Percentiles rank a stretch among this genome's conserved stretches.
Conservation (phyloP, 2,888 invertebrate species). For the Exephanes ischioxanthus region DNA sequence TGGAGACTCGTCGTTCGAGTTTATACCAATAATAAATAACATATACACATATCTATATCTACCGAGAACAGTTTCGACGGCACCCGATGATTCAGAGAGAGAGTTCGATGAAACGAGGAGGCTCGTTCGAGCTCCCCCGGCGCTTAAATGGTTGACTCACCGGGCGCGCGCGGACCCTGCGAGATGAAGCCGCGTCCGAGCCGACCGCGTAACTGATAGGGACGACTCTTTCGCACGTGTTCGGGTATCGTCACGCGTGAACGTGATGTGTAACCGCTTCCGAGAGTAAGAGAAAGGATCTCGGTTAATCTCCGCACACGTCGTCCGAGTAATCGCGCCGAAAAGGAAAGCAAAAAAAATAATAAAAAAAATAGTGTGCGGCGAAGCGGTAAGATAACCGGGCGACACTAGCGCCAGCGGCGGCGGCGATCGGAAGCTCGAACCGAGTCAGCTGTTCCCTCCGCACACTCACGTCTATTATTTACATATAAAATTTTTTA, state of each 20-base stretch:
- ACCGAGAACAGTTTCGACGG: neutral
- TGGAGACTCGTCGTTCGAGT: no score
- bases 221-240: neutral
- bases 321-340: neutral
- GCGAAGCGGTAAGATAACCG: neutral
- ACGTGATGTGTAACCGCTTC: neutral
- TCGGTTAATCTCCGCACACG: neutral
- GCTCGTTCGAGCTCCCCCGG: constrained; percentile 23
- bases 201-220: no score
- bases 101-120: constrained; percentile 72
- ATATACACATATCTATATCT: neutral
- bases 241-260: neutral
- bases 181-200: neutral
- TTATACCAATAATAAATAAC: no score
- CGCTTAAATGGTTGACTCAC: constrained; percentile 14
- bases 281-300: constrained; percentile 8
- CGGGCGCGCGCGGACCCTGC: neutral
- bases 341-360: neutral
- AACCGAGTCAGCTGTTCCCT: no score
- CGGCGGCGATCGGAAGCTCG: no score
- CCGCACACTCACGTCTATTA: no score
- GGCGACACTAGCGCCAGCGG: neutral
- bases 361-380: neutral
- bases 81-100: constrained; percentile 72
- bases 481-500: neutral